Evolutionary conservation across 2,888 invertebrate genomes (phyloP).

Genomic region (Pterostichus madidus): DNA sequence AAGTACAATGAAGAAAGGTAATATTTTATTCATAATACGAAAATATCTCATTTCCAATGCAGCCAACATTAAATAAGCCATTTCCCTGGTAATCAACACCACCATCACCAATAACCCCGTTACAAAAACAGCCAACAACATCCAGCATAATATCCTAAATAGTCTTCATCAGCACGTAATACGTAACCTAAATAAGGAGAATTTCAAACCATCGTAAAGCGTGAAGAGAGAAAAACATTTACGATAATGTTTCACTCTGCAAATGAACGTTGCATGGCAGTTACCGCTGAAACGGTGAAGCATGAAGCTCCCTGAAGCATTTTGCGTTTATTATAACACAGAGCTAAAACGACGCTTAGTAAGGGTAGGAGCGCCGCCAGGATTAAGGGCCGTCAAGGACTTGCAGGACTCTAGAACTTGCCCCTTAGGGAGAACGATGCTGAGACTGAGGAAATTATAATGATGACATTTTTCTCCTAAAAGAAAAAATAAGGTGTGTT

Average conservation of each 20-base stretch:
- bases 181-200: slow-evolving; percentile 50
- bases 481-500: neutral
- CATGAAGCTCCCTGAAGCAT: slow-evolving; percentile 16
- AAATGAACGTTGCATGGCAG: slow-evolving; percentile 10
- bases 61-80: neutral
- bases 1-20: slow-evolving; percentile 3
- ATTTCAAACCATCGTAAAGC: slow-evolving; percentile 33
- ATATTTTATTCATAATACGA: slow-evolving; percentile 29
- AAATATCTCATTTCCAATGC: slow-evolving; percentile 30
- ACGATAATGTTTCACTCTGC: slow-evolving; percentile 42
- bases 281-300: slow-evolving; percentile 23
- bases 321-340: slow-evolving; percentile 43
- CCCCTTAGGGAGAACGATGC: neutral
- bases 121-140: slow-evolving; percentile 10
- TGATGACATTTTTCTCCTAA: neutral
- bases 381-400: neutral
- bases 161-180: slow-evolving; percentile 50
- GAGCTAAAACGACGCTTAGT: slow-evolving; percentile 33
- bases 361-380: neutral
- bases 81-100: neutral
- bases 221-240: slow-evolving; percentile 42
- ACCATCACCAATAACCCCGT: neutral
- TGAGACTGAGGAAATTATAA: slow-evolving; percentile 1
- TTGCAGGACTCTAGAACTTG: slow-evolving; percentile 1
- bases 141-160: slow-evolving; percentile 38